phyloP scores from a whole-genome alignment of 2,113 vertebrate species.

The Stigmatopora argus region DNA sequence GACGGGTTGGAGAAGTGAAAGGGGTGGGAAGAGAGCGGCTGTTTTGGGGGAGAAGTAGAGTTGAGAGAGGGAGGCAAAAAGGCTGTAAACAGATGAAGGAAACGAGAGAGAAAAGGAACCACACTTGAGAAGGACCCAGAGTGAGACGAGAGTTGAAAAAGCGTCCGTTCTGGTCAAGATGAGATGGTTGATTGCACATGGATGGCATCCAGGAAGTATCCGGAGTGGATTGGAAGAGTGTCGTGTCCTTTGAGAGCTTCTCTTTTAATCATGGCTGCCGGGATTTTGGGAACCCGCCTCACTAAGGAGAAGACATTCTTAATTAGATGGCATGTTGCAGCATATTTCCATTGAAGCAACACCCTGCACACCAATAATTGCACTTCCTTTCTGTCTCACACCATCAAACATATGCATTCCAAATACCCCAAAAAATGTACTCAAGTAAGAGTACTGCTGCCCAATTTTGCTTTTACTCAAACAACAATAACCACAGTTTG shows the following conservation, averaged over 20 bases:
- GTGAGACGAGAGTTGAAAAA: slow-evolving; percentile 54
- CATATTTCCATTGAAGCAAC: slow-evolving; percentile 61
- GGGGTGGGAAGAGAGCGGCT: slow-evolving; percentile 36
- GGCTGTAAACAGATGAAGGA: slow-evolving; percentile 45
- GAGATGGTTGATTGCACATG: slow-evolving; percentile 52
- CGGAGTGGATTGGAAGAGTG: slow-evolving; percentile 57
- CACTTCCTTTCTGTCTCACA: slow-evolving; percentile 29
- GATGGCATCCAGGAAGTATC: slow-evolving; percentile 55
- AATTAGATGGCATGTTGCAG: slow-evolving; percentile 66
- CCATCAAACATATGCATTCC: slow-evolving; percentile 22
- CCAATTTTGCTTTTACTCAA: too few relatives aligned
- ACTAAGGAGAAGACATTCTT: slow-evolving; percentile 61
- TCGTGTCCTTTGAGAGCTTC: slow-evolving; percentile 62
- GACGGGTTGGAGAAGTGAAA: slow-evolving; percentile 48
- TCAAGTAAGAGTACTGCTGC: neutral
- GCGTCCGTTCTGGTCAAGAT: slow-evolving; percentile 63
- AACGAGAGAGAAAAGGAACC: slow-evolving; percentile 29
- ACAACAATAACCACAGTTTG: too few relatives aligned
- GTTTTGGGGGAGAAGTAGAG: slow-evolving; percentile 39
- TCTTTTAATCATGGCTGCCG: slow-evolving; percentile 72
- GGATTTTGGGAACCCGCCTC: slow-evolving; percentile 58
- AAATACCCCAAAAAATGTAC: neutral
- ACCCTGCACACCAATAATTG: slow-evolving; percentile 45
- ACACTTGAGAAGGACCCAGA: slow-evolving; percentile 37
- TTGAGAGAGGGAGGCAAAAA: slow-evolving; percentile 14